phyloP scores from a whole-genome alignment of 1,140 invertebrate species.

The Eumeta japonica region DNA sequence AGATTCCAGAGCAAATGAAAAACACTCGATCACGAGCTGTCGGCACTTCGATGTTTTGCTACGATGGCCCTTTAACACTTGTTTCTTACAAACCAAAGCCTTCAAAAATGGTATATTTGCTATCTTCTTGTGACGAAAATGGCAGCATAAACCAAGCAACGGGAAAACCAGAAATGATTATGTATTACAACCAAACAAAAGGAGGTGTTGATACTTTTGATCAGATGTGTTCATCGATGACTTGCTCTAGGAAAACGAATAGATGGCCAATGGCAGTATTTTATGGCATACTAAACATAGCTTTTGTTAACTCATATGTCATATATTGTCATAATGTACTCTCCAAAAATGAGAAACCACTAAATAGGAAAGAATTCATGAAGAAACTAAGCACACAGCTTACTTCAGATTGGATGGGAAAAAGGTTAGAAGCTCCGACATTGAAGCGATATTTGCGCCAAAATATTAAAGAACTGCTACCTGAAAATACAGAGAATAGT shows the following conservation, averaged over 20 bases:
- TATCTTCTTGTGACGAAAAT: slow-evolving; percentile 12
- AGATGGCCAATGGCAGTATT: slow-evolving; percentile 23
- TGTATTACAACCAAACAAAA: slow-evolving; percentile 13
- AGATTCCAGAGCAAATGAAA: slow-evolving; percentile 24
- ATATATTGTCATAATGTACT: slow-evolving; percentile 11
- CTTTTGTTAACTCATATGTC: slow-evolving; percentile 25
- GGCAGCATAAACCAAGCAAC: slow-evolving; percentile 6
- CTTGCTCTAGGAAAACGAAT: slow-evolving; percentile 19
- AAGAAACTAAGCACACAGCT: slow-evolving; percentile 8
- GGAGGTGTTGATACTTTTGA: slow-evolving; percentile 17
- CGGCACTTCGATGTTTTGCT: slow-evolving; percentile 24
- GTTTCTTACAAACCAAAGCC: slow-evolving; percentile 39
- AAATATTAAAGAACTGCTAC: too few relatives aligned
- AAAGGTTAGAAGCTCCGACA: slow-evolving; percentile 8
- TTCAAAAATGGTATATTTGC: too few relatives aligned
- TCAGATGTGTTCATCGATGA: slow-evolving; percentile 12
- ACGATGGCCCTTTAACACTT: slow-evolving; percentile 23
- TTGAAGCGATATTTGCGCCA: too few relatives aligned
- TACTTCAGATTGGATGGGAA: slow-evolving; percentile 5
- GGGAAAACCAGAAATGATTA: slow-evolving; percentile 10
- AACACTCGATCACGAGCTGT: slow-evolving; percentile 12
- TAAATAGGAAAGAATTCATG: slow-evolving; percentile 8
- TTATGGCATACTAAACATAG: slow-evolving; percentile 23
- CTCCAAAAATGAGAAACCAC: slow-evolving; percentile 9
- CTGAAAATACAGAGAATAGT: too few relatives aligned